A percentile compares a stretch with the other conserved stretches of the same genome.
Conservation (phyloP, 1,140 invertebrate genomes). For the Nilaparvata lugens region DNA sequence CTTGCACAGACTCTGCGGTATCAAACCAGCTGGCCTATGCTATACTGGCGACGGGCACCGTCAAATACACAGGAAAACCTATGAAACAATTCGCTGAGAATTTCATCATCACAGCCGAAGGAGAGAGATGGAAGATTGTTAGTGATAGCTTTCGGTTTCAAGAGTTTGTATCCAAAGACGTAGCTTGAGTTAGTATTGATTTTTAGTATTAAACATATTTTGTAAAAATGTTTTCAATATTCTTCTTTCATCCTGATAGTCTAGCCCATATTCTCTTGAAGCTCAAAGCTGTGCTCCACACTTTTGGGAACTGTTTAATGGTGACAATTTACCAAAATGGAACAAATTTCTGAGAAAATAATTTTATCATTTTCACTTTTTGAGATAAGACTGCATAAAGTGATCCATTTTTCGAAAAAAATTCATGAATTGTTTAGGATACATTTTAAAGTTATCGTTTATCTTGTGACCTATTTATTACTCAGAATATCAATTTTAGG, state of each 20-base stretch:
- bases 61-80: slow-evolving; percentile 51
- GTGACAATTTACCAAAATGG: too few species aligned
- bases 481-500: too few species aligned
- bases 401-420: too few species aligned
- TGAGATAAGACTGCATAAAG: too few species aligned
- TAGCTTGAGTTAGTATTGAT: neutral
- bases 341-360: too few species aligned
- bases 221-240: neutral
- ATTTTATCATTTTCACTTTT: too few species aligned
- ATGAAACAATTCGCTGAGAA: slow-evolving; percentile 62
- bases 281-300: too few species aligned
- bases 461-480: too few species aligned
- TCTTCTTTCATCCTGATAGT: neutral
- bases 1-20: slow-evolving; percentile 42
- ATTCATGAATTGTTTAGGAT: too few species aligned
- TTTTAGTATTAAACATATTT: neutral
- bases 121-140: slow-evolving; percentile 82
- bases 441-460: too few species aligned
- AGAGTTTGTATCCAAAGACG: slow-evolving; percentile 34
- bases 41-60: slow-evolving; percentile 62
- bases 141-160: slow-evolving; percentile 72
- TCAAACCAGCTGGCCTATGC: slow-evolving; percentile 59
- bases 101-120: slow-evolving; percentile 70
- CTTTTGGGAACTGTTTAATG: too few species aligned
- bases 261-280: too few species aligned